Evolutionary conservation across 1,140 invertebrate genomes (phyloP), one percentile per base, ranked within the genome.

Genomic region (Zaprionus taronus): DNA sequence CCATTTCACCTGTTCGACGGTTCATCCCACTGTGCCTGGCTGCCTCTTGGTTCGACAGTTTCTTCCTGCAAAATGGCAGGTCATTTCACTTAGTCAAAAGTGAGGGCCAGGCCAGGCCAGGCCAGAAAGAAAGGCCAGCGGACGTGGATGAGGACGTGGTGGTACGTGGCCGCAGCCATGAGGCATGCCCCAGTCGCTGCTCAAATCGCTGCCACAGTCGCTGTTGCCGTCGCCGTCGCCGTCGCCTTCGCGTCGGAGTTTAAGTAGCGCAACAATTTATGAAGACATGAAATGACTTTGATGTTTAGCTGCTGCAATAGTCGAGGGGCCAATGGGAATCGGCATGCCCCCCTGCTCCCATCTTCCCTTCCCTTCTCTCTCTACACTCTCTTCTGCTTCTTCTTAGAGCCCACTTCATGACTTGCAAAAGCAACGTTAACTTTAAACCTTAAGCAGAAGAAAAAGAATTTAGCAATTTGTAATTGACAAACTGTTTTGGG

Each of bases 201-300:
- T 28, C 24, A 26, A 56, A 28, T 66, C 63, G 34, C 57, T 31
- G 62, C 53, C 41, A 17, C 64, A 72, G 55, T 53, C 55, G 28
- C 17, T 14, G 51, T 31, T 44, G 20, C 53, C 22, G 68, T 61
- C 31, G 34, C 53, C 22, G 68, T 61, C 31, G 34, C 67, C 51
- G 56, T 63, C 34, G 58, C 38, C 53, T 41, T 24, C 22, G 44
- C 58, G 67, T 76, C 65, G 41, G 51, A 55, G 72, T 76, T 70
- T 72, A 79, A 81, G 80, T 85, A 75, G 77, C 73, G 60, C 72
- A 79, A 67, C 73, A 86, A 86, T 83, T 86, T 86, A 87, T 86
- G 83, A 86, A 86, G 83, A 86, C 83, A 87, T 87, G 83, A 86
- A 86, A 83, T 86, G 80, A 86, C 83, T 86, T 86, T 86, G 80